These are phyloP conservation scores for Galemys pyrenaicus DNA, from an alignment of 2,113 vertebrate species.

Conservation along the genomic window DNA sequence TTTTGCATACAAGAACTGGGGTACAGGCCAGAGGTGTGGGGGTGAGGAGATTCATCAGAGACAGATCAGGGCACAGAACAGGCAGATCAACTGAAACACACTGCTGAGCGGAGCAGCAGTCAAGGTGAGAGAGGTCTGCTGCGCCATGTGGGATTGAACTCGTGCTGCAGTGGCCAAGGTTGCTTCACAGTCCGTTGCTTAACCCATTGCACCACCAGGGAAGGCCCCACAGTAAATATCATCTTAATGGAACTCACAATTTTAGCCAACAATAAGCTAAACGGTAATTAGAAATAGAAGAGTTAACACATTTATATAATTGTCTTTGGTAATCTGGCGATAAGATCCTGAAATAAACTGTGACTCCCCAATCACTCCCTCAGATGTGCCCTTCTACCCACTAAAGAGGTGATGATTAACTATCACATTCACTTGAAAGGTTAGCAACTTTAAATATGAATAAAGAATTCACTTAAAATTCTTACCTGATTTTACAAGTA, in stretches of 20 bases:
- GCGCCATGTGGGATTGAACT: no score
- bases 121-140: no score
- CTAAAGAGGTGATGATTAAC: constrained; percentile 38
- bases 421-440: constrained; percentile 26
- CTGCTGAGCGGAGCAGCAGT: no score
- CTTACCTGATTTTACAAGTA: constrained; percentile 89
- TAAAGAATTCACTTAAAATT: constrained; percentile 12
- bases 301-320: neutral
- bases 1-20: no score
- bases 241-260: constrained; percentile 33
- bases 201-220: no score
- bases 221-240: no score
- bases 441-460: neutral
- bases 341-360: constrained; percentile 34
- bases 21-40: no score
- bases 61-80: no score
- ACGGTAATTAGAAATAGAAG: constrained; percentile 40
- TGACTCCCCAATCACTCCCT: neutral
- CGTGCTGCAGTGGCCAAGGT: no score
- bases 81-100: no score
- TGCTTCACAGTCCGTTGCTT: no score
- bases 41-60: no score
- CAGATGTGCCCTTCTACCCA: neutral
- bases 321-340: constrained; percentile 15
- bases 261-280: constrained; percentile 43